phyloP scores from a whole-genome alignment of 2,888 invertebrate genomes.

The Drosophila tanythrix region DNA sequence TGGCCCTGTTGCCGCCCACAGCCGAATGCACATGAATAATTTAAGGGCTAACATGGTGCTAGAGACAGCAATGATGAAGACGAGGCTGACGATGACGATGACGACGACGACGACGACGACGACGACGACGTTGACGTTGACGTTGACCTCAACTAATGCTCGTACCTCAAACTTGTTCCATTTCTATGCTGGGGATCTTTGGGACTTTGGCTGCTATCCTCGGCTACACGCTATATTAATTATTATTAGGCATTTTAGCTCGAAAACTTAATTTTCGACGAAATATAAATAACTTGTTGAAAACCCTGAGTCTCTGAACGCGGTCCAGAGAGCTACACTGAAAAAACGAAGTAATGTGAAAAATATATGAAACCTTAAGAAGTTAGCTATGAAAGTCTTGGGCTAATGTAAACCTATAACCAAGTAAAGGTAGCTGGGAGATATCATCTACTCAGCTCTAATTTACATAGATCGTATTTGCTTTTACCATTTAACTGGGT shows the following conservation, averaged over 20 bases:
- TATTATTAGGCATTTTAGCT: conserved; percentile 44
- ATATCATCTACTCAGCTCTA: neutral
- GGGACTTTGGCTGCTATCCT: conserved; percentile 30
- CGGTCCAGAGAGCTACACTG: conserved; percentile 7
- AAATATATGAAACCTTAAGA: no score
- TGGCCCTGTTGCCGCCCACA: conserved; percentile 29
- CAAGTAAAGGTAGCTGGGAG: neutral
- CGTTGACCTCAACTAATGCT: conserved; percentile 37
- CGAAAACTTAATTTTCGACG: conserved; percentile 31
- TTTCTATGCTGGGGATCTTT: conserved; percentile 19
- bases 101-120: neutral
- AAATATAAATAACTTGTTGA: conserved; percentile 47
- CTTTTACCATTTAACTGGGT: neutral
- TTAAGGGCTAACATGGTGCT: conserved; percentile 45
- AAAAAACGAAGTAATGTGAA: neutral
- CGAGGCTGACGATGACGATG: neutral
- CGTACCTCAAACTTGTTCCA: conserved; percentile 7
- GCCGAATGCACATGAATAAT: conserved; percentile 64
- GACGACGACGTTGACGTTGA: neutral
- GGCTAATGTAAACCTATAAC: neutral
- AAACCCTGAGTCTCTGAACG: conserved; percentile 6
- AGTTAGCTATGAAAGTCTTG: neutral
- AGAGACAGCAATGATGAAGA: conserved; percentile 19
- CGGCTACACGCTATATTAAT: conserved; percentile 39
- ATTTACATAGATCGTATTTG: neutral